Evolutionary conservation across 2,113 vertebrate species (phyloP), one percentile per base, ranked within the genome.

Genomic region (Choloepus hoffmanni): DNA sequence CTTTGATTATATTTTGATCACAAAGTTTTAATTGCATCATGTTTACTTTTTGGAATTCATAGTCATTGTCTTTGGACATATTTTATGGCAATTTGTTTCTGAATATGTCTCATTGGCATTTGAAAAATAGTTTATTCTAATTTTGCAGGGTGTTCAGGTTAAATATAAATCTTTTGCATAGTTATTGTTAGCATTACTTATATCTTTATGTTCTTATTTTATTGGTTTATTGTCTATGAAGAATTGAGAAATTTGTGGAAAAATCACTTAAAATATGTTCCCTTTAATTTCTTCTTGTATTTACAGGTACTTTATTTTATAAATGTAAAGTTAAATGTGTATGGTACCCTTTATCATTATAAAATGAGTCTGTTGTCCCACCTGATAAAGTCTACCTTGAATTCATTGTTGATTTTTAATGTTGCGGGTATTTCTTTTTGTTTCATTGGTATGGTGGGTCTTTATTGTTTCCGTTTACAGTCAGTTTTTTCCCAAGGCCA

Each of bases 321-420:
- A 84, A 87, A 50, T 73, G 10, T 86, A 73, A 70, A 26, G 60
- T n/a, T 95, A 95, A 90, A 53, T 86, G 5, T 8, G 50, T 40
- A 55, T 45, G 16, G 26, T 67, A 72, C 60, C 53, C 12, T 92
- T 65, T 74, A 43, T 33, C 10, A 62, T 92, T 26, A 76, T 79
- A 85, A 92, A 89, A 74, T 94, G 36, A 89, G 28, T 92, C 76
- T 50, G 62, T 86, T 85, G 55, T 60, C 65, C 33, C 18, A 74
- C n/a, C 74, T 92, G 82, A 72, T 58, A 79, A 83, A 58, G 78
- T 94, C 40, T 89, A 67, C 48, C 40, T 79, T 94, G 30, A 95
- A 94, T 68, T 84, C 18, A 85, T 53, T 53, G 18, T 79, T 73
- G 16, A 36, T 36, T 5, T 79, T 60, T 84, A 60, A 84, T 91